phyloP scores from a whole-genome alignment of 2,797 vertebrate genomes.

The Lutjanus argentimaculatus region DNA sequence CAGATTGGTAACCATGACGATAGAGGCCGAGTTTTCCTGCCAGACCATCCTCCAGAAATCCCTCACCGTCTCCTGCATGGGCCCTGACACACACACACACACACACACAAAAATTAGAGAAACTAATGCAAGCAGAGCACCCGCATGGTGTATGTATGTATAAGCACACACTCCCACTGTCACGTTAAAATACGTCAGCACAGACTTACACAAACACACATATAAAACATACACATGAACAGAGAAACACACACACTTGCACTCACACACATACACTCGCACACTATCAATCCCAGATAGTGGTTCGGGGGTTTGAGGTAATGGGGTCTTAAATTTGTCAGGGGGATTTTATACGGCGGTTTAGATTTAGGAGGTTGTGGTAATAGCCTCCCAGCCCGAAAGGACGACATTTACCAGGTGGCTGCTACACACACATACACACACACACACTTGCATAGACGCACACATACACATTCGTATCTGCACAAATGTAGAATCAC shows the following conservation, averaged over 20 bases:
- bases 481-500: slow-evolving; percentile 30
- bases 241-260: slow-evolving; percentile 3
- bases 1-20: slow-evolving; percentile 99
- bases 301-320: slow-evolving; percentile 70
- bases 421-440: slow-evolving; percentile 40
- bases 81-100: slow-evolving; percentile 84
- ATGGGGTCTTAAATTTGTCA: slow-evolving; percentile 81
- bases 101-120: slow-evolving; percentile 21
- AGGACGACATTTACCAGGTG: slow-evolving; percentile 69
- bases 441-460: slow-evolving; percentile 17
- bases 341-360: slow-evolving; percentile 66
- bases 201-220: slow-evolving; percentile 23
- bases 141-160: slow-evolving; percentile 3
- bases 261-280: slow-evolving; percentile 30
- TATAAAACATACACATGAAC: slow-evolving; percentile 21
- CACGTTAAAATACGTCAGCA: slow-evolving; percentile 30
- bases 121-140: slow-evolving; percentile 16
- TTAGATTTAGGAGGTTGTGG: slow-evolving; percentile 78
- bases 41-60: slow-evolving; percentile 99
- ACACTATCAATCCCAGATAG: slow-evolving; percentile 68
- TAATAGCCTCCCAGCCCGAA: slow-evolving; percentile 68
- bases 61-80: slow-evolving; percentile 98
- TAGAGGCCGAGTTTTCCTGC: slow-evolving; percentile 97
- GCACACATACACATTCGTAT: slow-evolving; percentile 31
- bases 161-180: neutral